Conservation (phyloP, 2,113 vertebrate genomes). For the Nothobranchius kuhntae region DNA sequence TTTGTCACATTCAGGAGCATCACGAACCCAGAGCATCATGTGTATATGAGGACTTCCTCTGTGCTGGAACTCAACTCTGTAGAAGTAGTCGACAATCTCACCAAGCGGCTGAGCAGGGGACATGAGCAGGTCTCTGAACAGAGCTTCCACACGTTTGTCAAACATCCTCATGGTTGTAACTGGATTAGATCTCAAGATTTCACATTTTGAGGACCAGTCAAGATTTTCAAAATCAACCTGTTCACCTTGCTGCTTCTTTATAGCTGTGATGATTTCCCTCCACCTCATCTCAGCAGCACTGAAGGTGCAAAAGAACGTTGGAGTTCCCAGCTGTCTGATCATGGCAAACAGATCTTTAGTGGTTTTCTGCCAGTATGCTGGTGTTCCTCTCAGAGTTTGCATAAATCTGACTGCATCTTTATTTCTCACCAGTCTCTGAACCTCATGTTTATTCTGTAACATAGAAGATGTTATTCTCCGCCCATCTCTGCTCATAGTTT, state of each 20-base stretch:
- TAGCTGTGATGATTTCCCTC: slow-evolving; percentile 3
- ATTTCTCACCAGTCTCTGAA: neutral
- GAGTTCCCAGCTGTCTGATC: slow-evolving; percentile 2
- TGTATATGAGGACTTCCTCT: slow-evolving; percentile 9
- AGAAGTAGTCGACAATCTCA: neutral
- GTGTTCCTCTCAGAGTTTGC: neutral
- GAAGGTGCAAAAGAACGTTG: slow-evolving; percentile 6
- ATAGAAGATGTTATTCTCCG: neutral
- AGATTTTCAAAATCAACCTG: slow-evolving; percentile 1
- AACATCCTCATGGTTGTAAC: slow-evolving; percentile 25
- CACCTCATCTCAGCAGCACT: slow-evolving; percentile 9
- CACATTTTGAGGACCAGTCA: slow-evolving; percentile 16
- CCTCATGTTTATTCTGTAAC: neutral
- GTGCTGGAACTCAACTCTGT: slow-evolving; percentile 18
- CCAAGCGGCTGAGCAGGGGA: neutral
- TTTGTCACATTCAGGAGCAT: neutral
- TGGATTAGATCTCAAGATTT: slow-evolving; percentile 25
- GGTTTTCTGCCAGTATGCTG: slow-evolving; percentile 6
- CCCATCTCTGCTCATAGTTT: neutral
- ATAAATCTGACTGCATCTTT: slow-evolving; percentile 5
- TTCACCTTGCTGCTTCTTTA: slow-evolving; percentile 12
- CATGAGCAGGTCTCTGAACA: neutral
- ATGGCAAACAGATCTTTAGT: neutral
- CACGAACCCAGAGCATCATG: neutral
- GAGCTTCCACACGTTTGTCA: slow-evolving; percentile 23